Evolutionary conservation across 2,797 vertebrate genomes (phyloP).

Genomic region (Bradypus variegatus): DNA sequence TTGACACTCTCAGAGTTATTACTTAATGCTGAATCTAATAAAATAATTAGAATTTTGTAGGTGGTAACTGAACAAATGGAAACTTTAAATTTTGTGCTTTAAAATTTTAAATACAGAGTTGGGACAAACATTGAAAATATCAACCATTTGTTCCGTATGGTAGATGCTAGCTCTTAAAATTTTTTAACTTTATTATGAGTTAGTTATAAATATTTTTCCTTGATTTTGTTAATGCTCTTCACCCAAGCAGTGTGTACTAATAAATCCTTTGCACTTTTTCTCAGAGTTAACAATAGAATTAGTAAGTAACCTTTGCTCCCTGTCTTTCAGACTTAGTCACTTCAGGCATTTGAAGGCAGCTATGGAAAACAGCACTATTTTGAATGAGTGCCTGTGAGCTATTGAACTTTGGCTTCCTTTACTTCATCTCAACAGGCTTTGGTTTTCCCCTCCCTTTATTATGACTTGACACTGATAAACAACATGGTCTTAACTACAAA

Average conservation of each 20-base stretch:
- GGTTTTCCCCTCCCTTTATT: background rate
- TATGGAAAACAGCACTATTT: background rate
- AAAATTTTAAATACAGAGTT: background rate
- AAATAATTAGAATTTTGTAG: background rate
- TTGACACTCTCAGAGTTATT: background rate
- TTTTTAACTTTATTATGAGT: background rate
- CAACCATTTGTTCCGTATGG: background rate
- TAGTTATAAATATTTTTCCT: conserved; percentile 5
- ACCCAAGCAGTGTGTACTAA: background rate
- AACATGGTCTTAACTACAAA: background rate
- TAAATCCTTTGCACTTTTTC: background rate
- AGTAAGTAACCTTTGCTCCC: conserved; percentile 17
- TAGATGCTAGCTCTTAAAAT: background rate
- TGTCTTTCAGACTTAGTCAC: background rate
- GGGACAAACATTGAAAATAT: background rate
- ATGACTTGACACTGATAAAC: background rate
- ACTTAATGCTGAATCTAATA: background rate
- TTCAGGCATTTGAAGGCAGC: background rate
- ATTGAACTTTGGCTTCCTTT: conserved; percentile 20
- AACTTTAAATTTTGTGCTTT: background rate
- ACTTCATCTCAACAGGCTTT: background rate
- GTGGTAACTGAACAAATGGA: background rate
- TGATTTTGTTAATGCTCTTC: conserved; percentile 19
- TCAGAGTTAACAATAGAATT: background rate
- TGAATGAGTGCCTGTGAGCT: background rate